These are phyloP conservation scores for Conus betulinus DNA, from an alignment of 1,140 invertebrate genomes.

Conservation along the genomic window DNA sequence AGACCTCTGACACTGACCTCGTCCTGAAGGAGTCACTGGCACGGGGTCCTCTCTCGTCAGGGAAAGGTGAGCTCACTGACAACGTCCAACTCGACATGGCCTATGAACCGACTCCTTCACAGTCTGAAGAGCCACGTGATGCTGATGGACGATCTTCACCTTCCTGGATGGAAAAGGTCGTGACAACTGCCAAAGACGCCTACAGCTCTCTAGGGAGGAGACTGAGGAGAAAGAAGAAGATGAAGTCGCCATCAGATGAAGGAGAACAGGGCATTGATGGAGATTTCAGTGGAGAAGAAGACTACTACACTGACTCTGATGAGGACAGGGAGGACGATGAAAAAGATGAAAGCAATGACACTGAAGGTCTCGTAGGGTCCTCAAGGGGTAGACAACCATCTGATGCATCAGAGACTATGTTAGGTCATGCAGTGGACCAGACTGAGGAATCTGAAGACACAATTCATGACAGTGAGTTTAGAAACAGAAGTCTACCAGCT, in stretches of 20 bases:
- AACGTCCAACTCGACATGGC: neutral
- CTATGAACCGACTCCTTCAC: neutral
- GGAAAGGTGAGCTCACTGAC: neutral
- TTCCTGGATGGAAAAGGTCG: conserved; percentile 20
- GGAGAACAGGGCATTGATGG: neutral
- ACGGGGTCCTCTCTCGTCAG: neutral
- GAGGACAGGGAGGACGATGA: neutral
- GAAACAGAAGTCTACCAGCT: no score
- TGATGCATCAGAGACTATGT: neutral
- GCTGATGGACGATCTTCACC: neutral
- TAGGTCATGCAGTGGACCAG: neutral
- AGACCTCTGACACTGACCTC: no score
- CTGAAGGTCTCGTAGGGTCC: no score
- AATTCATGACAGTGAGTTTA: no score
- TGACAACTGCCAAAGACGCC: neutral
- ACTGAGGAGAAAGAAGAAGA: conserved; percentile 20
- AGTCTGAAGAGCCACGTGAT: neutral
- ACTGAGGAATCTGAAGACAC: no score
- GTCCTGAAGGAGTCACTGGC: no score
- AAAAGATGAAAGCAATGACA: neutral
- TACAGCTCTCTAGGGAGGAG: conserved; percentile 19
- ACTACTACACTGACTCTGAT: neutral
- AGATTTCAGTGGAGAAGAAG: neutral
- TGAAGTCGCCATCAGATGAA: neutral
- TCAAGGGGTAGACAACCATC: neutral